Conservation (phyloP, 2,797 vertebrate species). For the Girardinus metallicus region DNA sequence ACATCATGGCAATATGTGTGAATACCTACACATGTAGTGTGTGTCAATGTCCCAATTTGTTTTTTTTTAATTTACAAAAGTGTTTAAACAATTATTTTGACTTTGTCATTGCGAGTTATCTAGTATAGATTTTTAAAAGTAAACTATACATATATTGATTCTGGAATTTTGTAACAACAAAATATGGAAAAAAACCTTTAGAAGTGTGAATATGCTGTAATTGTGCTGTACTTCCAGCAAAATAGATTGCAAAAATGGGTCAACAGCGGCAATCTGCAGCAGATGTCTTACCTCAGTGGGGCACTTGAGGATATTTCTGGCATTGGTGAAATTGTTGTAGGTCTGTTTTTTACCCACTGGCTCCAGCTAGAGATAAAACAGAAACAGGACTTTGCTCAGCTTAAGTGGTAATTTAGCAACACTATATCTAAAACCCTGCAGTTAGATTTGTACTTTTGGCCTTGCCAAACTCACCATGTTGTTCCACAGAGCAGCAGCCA, state of each 20-base stretch:
- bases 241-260: conserved; percentile 1
- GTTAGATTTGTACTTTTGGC: conserved; percentile 16
- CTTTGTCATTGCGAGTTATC: neutral
- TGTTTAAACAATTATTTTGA: neutral
- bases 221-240: neutral
- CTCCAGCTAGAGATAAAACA: conserved; percentile 83
- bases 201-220: neutral
- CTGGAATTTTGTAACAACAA: neutral
- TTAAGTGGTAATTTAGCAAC: conserved; percentile 12
- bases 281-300: conserved; percentile 81
- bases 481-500: conserved; percentile 92
- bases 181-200: neutral
- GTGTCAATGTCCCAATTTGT: neutral
- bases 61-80: neutral
- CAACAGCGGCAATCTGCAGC: neutral
- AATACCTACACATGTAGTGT: neutral
- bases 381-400: conserved; percentile 22
- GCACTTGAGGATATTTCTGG: conserved; percentile 86
- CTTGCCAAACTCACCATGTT: conserved; percentile 87
- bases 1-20: neutral
- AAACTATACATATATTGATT: neutral
- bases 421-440: neutral
- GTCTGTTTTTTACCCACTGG: conserved; percentile 88
- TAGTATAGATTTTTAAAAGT: neutral
- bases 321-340: conserved; percentile 87